Evolutionary conservation across 2,888 invertebrate genomes (phyloP).

Genomic region (Autographa pulchrina): DNA sequence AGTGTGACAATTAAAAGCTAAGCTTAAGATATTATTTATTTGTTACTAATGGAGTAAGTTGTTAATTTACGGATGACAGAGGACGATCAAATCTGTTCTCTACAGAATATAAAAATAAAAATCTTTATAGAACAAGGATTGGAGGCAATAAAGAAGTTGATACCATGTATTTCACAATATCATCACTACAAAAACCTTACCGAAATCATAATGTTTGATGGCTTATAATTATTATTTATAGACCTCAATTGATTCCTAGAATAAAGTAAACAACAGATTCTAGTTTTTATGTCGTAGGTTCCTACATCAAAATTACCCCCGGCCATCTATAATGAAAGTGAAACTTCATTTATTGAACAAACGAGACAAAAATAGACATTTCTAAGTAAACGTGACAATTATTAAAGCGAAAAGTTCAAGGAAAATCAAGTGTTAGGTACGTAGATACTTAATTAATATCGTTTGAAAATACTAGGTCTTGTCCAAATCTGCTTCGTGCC

Average conservation of each 20-base stretch:
- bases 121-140: too few species aligned
- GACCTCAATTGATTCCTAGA: conserved; percentile 2
- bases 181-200: not conserved
- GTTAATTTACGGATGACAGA: too few species aligned
- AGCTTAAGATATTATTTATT: too few species aligned
- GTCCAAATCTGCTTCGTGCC: conserved; percentile 23
- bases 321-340: not conserved
- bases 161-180: too few species aligned
- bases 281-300: not conserved
- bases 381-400: not conserved
- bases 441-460: not conserved
- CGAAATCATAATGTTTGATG: not conserved
- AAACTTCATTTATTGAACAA: not conserved
- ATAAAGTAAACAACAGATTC: not conserved
- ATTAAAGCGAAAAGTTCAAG: not conserved
- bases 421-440: too few species aligned
- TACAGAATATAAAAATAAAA: too few species aligned
- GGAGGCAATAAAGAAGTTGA: too few species aligned
- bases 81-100: too few species aligned
- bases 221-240: not conserved
- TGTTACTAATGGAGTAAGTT: too few species aligned
- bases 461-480: not conserved
- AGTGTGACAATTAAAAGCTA: too few species aligned
- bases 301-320: not conserved
- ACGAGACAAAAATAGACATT: not conserved